These are phyloP conservation scores for Pantelozetes paolii DNA, from an alignment of 2,888 invertebrate genomes.

Conservation along the genomic window DNA sequence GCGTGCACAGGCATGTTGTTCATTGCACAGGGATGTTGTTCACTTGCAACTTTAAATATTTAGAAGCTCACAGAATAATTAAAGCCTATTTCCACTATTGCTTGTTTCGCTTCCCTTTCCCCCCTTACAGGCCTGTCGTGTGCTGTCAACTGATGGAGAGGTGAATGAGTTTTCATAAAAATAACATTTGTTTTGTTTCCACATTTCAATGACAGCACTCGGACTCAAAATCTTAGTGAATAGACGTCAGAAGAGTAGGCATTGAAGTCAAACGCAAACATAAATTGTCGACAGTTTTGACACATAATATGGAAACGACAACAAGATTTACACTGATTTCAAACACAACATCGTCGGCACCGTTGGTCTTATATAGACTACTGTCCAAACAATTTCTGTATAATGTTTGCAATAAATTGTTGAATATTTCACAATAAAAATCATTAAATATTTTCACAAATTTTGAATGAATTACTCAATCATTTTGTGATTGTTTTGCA, in stretches of 20 bases:
- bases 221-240: background rate
- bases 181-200: background rate
- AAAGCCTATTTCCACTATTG: background rate
- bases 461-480: too few species aligned
- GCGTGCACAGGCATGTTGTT: slow-evolving; percentile 16
- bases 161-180: slow-evolving; percentile 17
- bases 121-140: background rate
- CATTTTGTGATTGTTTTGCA: too few species aligned
- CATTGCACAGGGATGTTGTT: slow-evolving; percentile 14
- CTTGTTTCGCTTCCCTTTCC: background rate
- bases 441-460: too few species aligned
- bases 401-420: too few species aligned
- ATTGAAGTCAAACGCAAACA: background rate
- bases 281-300: too few species aligned
- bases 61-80: slow-evolving; percentile 8
- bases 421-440: too few species aligned
- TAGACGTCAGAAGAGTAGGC: background rate
- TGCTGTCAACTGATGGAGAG: background rate
- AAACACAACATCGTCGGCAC: background rate
- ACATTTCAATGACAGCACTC: slow-evolving; percentile 3
- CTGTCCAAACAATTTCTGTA: too few species aligned
- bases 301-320: too few species aligned
- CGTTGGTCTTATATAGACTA: too few species aligned
- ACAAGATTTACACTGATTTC: background rate
- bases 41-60: slow-evolving; percentile 22